These are phyloP conservation scores for Ia io DNA, from an alignment of 2,113 vertebrate species.

Conservation along the genomic window DNA sequence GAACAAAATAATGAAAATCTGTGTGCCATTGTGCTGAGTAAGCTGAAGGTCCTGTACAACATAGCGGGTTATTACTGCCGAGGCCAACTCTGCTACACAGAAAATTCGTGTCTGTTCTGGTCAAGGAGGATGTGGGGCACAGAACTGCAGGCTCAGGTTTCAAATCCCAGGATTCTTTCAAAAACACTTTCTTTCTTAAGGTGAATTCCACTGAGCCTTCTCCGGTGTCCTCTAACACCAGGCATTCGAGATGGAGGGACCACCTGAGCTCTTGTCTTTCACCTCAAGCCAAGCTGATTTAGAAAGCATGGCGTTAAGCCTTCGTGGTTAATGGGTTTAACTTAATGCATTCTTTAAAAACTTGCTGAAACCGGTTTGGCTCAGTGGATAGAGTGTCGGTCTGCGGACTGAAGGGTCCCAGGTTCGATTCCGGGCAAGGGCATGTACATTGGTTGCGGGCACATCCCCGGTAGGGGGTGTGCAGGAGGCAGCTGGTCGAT, in stretches of 20 bases:
- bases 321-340: not conserved
- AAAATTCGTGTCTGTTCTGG: not conserved
- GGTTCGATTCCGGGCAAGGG: no score
- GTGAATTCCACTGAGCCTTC: not conserved
- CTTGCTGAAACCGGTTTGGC: no score
- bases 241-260: not conserved
- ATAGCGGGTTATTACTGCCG: not conserved
- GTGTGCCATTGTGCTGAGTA: not conserved
- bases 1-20: not conserved
- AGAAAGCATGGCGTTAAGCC: not conserved
- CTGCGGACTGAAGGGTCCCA: no score
- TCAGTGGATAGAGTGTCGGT: no score
- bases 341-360: slow-evolving; percentile 24
- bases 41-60: not conserved
- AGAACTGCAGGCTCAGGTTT: not conserved
- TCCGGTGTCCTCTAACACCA: not conserved
- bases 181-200: slow-evolving; percentile 15
- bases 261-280: slow-evolving; percentile 8
- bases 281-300: not conserved
- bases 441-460: no score
- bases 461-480: no score
- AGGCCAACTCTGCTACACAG: not conserved
- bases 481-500: no score
- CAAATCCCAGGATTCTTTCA: slow-evolving; percentile 9
- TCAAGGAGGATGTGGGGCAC: not conserved